Evolutionary conservation across 2,113 vertebrate genomes (phyloP), one percentile per base, ranked within the genome.

Genomic region (Ictalurus punctatus): DNA sequence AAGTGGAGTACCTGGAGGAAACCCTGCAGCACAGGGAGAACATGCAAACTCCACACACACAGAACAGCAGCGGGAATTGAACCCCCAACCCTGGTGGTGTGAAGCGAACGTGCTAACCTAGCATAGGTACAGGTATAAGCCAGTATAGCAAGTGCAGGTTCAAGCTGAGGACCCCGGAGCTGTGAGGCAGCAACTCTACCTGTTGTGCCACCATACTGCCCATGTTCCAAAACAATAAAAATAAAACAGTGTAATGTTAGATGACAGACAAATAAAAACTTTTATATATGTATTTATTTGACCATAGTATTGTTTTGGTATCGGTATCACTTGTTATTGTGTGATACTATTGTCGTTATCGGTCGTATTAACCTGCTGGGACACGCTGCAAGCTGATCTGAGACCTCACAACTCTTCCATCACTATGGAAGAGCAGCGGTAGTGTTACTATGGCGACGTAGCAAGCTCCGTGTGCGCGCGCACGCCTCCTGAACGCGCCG

Each of bases 401-500:
- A 23, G 30, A 13, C 40, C 40, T 48, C 25, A 14, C 37, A 6
- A 30, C 6, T 37, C 58, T 23, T 83, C 58, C 19, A 56, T 83
- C 10, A 61, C 56, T 25, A 34, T 12, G 23, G 56, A 40, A 27
- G 65, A 83, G 34, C 27, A 21, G 76, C 25, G 21, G 16, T 4
- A 27, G 3, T 48, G 85, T 89, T 91, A 52, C 87, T 63, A 90
- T 79, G 34, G 90, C 82, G 44, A 90, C 90, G 48, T 5, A 23
- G 71, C 89, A 54, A 71, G 63, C 52, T 27, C 52, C 6, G 30
- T 34, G 90, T 34, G 13, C 90, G 79, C 84, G 87, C 79, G 89
- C 48, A 34, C 40, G 40, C 58, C 65, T 30, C n/a, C 54, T 23
- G 88, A 52, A 44, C 90, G 88, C 71, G 83, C 84, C 27, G 69